Conservation (phyloP, 2,113 vertebrate genomes). For the Leucoraja erinaceus region DNA sequence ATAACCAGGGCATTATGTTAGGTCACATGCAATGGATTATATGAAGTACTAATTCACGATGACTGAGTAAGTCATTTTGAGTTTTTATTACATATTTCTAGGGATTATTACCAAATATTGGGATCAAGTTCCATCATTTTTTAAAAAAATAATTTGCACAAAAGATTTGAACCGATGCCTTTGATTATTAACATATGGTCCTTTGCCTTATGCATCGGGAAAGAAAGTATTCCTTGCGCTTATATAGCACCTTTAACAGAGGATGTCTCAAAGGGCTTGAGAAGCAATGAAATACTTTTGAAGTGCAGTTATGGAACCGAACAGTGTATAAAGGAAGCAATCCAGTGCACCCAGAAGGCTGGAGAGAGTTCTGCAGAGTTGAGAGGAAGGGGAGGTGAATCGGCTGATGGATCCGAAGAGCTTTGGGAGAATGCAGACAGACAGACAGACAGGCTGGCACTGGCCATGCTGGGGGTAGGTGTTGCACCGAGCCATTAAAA, state of each 20-base stretch:
- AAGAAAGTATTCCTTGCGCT: not conserved
- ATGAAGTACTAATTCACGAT: constrained; percentile 9
- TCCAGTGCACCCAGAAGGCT: not conserved
- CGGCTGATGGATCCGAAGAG: too few relatives aligned
- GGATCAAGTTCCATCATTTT: constrained; percentile 14
- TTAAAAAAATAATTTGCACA: not conserved
- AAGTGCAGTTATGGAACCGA: not conserved
- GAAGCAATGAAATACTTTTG: not conserved
- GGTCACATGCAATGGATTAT: constrained; percentile 27
- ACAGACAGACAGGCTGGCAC: too few relatives aligned
- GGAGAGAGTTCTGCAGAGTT: too few relatives aligned
- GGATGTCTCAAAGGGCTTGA: not conserved
- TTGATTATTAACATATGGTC: not conserved
- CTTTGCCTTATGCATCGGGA: not conserved
- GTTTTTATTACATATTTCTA: not conserved
- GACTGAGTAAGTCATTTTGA: constrained; percentile 12
- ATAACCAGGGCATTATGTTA: not conserved
- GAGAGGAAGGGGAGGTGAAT: too few relatives aligned
- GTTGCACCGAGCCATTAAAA: too few relatives aligned
- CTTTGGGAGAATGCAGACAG: too few relatives aligned
- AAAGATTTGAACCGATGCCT: not conserved
- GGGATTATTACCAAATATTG: not conserved
- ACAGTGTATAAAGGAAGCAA: too few relatives aligned
- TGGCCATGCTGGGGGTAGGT: too few relatives aligned
- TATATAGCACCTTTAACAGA: not conserved